Conservation (phyloP, 2,888 invertebrate species). For the Encarsia formosa region DNA sequence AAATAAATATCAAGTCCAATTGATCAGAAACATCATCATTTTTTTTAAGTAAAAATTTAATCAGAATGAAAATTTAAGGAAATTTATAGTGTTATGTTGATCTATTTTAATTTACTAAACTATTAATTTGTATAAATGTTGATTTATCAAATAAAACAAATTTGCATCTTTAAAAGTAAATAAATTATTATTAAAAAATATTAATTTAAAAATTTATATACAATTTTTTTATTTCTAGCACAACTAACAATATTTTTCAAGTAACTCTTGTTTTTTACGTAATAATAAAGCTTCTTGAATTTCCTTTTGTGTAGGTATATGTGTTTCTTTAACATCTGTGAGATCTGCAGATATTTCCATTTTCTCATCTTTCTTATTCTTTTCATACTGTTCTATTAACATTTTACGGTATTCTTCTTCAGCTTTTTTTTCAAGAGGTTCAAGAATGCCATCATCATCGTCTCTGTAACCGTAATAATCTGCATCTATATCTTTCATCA, state of each 20-base stretch:
- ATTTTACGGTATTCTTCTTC: constrained; percentile 65
- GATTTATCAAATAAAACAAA: no score
- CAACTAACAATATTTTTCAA: constrained; percentile 86
- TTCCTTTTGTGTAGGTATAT: constrained; percentile 91
- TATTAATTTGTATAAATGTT: no score
- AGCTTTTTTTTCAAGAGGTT: constrained; percentile 78
- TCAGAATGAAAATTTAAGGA: no score
- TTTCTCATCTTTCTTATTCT: constrained; percentile 55
- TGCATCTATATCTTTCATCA: constrained; percentile 97
- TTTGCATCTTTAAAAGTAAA: no score
- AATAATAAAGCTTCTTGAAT: constrained; percentile 87
- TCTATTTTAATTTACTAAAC: no score
- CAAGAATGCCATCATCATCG: constrained; percentile 93
- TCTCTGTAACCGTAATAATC: constrained; percentile 99
- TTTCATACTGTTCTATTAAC: constrained; percentile 72
- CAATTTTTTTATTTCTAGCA: no score
- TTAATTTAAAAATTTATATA: background rate
- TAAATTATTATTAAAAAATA: background rate
- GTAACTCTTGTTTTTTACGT: constrained; percentile 86
- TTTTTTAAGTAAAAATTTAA: no score
- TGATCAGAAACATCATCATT: no score
- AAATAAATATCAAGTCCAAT: no score
- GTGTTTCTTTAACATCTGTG: constrained; percentile 56
- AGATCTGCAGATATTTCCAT: constrained; percentile 59
- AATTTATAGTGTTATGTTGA: no score